Conservation (phyloP, 2,797 vertebrate species). For the Aldrovandia affinis region DNA sequence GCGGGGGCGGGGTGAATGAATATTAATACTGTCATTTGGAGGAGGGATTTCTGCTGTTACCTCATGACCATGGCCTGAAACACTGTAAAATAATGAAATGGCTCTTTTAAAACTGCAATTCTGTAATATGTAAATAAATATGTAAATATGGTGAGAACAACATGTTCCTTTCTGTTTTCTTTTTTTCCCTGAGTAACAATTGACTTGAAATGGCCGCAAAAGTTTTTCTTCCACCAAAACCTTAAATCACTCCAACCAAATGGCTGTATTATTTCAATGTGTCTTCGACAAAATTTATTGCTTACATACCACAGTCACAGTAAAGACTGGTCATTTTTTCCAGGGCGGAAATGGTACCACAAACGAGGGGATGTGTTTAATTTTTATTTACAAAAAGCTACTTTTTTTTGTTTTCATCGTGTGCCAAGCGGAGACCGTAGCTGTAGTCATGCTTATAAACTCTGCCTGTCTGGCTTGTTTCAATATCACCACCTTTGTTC, state of each 20-base stretch:
- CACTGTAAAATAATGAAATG: background rate
- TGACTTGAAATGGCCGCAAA: background rate
- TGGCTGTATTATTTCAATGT: slow-evolving; percentile 24
- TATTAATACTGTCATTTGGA: too few relatives aligned
- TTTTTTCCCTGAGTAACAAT: background rate
- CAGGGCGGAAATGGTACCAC: slow-evolving; percentile 17
- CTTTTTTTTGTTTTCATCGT: slow-evolving; percentile 33
- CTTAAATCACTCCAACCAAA: background rate
- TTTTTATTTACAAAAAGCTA: slow-evolving; percentile 34
- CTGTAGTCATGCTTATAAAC: slow-evolving; percentile 43
- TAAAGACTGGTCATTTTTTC: slow-evolving; percentile 29
- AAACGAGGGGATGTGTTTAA: slow-evolving; percentile 31
- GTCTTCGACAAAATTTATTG: slow-evolving; percentile 17
- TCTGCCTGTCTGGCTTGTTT: slow-evolving; percentile 49
- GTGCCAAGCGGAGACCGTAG: slow-evolving; percentile 43
- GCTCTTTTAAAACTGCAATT: too few relatives aligned
- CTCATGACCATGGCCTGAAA: background rate
- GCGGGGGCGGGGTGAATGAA: too few relatives aligned
- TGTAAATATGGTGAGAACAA: background rate
- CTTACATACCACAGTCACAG: slow-evolving; percentile 13
- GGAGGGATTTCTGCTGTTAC: too few relatives aligned
- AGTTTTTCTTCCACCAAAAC: background rate
- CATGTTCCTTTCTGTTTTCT: too few relatives aligned
- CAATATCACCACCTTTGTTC: slow-evolving; percentile 24
- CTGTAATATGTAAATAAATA: too few relatives aligned